Evolutionary conservation across 2,113 vertebrate species (phyloP).

Genomic region (Formicarius rufipectus): DNA sequence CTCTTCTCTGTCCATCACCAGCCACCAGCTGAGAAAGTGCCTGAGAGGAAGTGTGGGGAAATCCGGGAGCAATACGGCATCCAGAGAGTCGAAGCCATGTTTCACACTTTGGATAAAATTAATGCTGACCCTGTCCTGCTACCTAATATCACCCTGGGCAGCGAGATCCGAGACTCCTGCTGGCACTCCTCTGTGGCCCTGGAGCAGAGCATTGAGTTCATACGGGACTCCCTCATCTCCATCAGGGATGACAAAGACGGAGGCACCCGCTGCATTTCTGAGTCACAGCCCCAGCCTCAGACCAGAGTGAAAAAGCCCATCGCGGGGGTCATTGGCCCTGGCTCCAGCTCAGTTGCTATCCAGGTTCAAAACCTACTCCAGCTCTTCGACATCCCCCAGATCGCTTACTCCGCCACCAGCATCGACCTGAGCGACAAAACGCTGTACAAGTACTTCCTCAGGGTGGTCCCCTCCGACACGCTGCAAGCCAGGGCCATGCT

Average conservation of each 20-base stretch:
- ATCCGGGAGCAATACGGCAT: slow-evolving; percentile 98
- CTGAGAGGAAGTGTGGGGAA: slow-evolving; percentile 96
- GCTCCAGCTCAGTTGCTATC: slow-evolving; percentile 98
- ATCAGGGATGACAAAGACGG: slow-evolving; percentile 94
- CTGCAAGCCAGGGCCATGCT: slow-evolving; percentile 96
- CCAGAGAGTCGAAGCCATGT: slow-evolving; percentile 98
- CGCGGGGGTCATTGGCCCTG: slow-evolving; percentile 94
- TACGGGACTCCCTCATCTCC: slow-evolving; percentile 96
- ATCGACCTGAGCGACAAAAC: slow-evolving; percentile 98
- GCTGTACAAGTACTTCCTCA: slow-evolving; percentile 95
- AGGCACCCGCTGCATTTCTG: slow-evolving; percentile 88
- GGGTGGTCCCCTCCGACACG: slow-evolving; percentile 95
- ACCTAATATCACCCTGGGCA: slow-evolving; percentile 96
- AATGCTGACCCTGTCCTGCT: slow-evolving; percentile 89
- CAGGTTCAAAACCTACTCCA: slow-evolving; percentile 98
- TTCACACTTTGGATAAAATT: slow-evolving; percentile 96
- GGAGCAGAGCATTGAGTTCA: slow-evolving; percentile 99
- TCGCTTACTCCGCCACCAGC: slow-evolving; percentile 97
- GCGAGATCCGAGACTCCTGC: slow-evolving; percentile 97
- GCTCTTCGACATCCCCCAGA: slow-evolving; percentile 98
- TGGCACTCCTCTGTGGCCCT: slow-evolving; percentile 98
- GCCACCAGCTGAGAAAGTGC: slow-evolving; percentile 93
- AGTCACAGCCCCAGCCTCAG: slow-evolving; percentile 81
- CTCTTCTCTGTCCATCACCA: slow-evolving; percentile 99
- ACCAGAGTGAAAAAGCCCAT: slow-evolving; percentile 91